phyloP scores from a whole-genome alignment of 1,140 invertebrate species.

The Meloidogyne floridensis region DNA sequence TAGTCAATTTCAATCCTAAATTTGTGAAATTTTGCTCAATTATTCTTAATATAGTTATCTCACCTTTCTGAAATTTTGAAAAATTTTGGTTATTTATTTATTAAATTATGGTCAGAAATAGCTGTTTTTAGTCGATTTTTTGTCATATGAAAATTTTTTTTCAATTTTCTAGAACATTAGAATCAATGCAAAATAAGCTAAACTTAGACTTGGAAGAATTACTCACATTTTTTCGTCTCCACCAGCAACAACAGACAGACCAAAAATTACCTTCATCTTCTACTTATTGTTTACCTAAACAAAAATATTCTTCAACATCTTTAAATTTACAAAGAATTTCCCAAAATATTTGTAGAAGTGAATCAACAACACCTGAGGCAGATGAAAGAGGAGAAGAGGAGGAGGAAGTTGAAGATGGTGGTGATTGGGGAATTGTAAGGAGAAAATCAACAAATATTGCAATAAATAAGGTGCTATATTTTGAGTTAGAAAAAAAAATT shows the following conservation, averaged over 20 bases:
- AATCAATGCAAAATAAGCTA: slow-evolving; percentile 5
- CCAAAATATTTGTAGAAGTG: not conserved
- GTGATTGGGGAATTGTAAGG: not conserved
- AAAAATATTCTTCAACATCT: not conserved
- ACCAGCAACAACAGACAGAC: not conserved
- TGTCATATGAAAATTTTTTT: not conserved
- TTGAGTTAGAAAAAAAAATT: not conserved
- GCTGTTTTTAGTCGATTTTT: too few relatives aligned
- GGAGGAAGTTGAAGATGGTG: too few relatives aligned
- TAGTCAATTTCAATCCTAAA: too few relatives aligned
- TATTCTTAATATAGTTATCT: too few relatives aligned
- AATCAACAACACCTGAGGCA: not conserved
- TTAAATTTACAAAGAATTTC: not conserved
- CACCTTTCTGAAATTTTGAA: too few relatives aligned
- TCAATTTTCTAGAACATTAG: not conserved
- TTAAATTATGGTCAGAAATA: too few relatives aligned
- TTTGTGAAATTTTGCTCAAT: too few relatives aligned
- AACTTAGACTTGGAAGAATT: not conserved
- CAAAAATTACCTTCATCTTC: not conserved
- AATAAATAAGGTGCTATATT: not conserved
- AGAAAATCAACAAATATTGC: not conserved
- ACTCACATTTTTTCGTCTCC: not conserved
- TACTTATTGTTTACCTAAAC: not conserved
- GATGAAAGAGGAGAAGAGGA: not conserved
- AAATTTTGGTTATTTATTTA: too few relatives aligned